These are phyloP conservation scores for Nansenia antarctica DNA, from an alignment of 2,113 vertebrate genomes.

Conservation along the genomic window DNA sequence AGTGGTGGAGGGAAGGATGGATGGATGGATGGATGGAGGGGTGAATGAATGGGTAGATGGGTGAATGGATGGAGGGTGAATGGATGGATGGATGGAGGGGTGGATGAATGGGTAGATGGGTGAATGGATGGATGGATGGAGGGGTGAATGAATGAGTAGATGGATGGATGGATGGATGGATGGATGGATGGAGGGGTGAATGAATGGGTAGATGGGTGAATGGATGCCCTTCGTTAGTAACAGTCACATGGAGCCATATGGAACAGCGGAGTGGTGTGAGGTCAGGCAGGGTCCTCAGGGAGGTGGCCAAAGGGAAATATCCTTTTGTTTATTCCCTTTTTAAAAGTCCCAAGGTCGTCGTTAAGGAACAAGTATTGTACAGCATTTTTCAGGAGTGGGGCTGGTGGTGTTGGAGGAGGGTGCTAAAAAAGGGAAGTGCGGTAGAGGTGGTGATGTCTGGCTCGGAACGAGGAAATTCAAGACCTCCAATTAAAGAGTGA, in stretches of 20 bases:
- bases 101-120: neutral
- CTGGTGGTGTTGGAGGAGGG: constrained; percentile 18
- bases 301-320: constrained; percentile 37
- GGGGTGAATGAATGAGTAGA: constrained; percentile 3
- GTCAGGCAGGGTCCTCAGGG: constrained; percentile 8
- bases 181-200: neutral
- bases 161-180: constrained; percentile 34
- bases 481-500: constrained; percentile 66
- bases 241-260: constrained; percentile 21
- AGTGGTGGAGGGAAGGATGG: constrained; percentile 22
- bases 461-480: constrained; percentile 61
- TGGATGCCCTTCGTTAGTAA: constrained; percentile 37
- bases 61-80: constrained; percentile 27
- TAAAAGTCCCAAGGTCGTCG: constrained; percentile 50
- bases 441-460: constrained; percentile 48
- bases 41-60: constrained; percentile 12
- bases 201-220: too few species aligned
- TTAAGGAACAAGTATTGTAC: constrained; percentile 61
- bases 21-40: constrained; percentile 28
- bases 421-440: constrained; percentile 33
- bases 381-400: constrained; percentile 53
- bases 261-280: constrained; percentile 31
- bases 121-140: constrained; percentile 35
- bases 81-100: neutral
- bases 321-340: constrained; percentile 37